Conservation (phyloP, 1,140 invertebrate species). For the Drosophila sturtevanti region DNA sequence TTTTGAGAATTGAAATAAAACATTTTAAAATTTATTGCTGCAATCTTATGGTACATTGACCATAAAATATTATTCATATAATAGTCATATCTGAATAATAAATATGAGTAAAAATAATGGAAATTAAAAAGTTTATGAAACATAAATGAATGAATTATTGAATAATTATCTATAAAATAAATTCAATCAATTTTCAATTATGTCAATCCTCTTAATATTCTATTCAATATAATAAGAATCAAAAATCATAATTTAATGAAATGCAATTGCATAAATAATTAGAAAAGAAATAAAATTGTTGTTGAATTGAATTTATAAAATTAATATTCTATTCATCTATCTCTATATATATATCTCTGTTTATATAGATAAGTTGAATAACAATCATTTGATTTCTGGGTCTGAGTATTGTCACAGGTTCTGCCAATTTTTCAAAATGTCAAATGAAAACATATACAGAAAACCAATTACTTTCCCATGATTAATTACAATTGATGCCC, state of each 20-base stretch:
- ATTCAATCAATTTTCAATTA: not conserved
- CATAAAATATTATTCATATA: too few relatives aligned
- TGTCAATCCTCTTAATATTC: not conserved
- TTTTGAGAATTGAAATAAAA: conserved; percentile 33
- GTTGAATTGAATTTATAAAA: not conserved
- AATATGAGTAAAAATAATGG: too few relatives aligned
- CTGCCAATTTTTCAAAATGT: conserved; percentile 76
- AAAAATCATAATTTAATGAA: conserved; percentile 15
- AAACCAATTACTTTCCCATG: conserved; percentile 75
- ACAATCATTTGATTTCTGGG: conserved; percentile 28
- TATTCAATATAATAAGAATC: too few relatives aligned
- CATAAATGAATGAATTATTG: too few relatives aligned
- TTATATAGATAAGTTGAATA: conserved; percentile 1
- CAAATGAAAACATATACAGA: conserved; percentile 69
- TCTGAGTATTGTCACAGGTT: conserved; percentile 60
- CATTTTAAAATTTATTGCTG: not conserved
- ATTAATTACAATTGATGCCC: conserved; percentile 60
- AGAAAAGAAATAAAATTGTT: not conserved
- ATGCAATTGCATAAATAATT: conserved; percentile 1
- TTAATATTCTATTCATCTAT: not conserved
- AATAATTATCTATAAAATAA: not conserved
- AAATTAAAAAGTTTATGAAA: too few relatives aligned
- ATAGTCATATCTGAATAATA: too few relatives aligned
- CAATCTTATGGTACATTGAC: not conserved
- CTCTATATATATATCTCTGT: not conserved